Conservation (phyloP, 2,113 vertebrate species). For the Hoplias malabaricus region DNA sequence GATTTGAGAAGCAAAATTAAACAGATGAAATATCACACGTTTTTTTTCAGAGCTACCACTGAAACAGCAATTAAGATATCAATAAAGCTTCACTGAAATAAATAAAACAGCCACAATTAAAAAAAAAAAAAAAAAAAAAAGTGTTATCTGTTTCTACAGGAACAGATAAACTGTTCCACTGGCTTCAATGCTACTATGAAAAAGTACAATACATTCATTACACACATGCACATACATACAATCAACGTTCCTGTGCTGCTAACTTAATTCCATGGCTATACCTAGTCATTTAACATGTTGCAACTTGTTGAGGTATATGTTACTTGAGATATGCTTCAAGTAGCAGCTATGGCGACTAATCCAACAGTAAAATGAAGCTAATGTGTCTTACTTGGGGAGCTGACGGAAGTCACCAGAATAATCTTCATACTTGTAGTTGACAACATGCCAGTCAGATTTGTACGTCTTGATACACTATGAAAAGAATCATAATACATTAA, state of each 20-base stretch:
- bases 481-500: constrained; percentile 45
- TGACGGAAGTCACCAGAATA: constrained; percentile 96
- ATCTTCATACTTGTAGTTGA: constrained; percentile 96
- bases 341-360: not conserved
- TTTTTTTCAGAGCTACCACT: no score
- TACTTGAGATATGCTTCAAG: not conserved
- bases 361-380: not conserved
- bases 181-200: constrained; percentile 48
- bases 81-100: no score
- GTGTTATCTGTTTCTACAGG: not conserved
- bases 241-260: not conserved
- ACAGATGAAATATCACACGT: not conserved
- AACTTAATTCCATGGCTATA: constrained; percentile 37
- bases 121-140: no score
- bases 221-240: constrained; percentile 19
- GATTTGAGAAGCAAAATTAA: not conserved
- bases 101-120: no score
- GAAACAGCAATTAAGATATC: no score
- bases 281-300: constrained; percentile 30
- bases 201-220: constrained; percentile 51
- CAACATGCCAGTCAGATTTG: constrained; percentile 94
- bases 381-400: constrained; percentile 85
- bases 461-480: constrained; percentile 96
- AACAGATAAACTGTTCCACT: constrained; percentile 32
- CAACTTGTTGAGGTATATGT: constrained; percentile 40